Evolutionary conservation across 1,140 invertebrate genomes (phyloP).

Genomic region (Dolichoris vasculosae): DNA sequence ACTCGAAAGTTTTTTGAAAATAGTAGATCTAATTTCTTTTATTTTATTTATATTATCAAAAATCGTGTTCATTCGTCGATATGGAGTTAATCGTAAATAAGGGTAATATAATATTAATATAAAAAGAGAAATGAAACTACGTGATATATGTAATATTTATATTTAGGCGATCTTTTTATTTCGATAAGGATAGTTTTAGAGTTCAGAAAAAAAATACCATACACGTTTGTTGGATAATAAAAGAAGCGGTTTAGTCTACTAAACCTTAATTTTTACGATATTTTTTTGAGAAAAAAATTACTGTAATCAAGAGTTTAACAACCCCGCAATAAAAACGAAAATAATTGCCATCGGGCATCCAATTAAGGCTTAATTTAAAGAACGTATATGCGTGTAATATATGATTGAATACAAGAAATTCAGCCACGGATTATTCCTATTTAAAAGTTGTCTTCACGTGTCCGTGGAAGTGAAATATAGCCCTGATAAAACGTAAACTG

Average conservation of each 20-base stretch:
- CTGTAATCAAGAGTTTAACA: neutral
- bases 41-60: too few species aligned
- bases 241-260: neutral
- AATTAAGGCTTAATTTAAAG: neutral
- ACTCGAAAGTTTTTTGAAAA: neutral
- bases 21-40: neutral
- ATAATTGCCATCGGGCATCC: slow-evolving; percentile 4
- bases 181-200: neutral
- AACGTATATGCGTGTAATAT: neutral
- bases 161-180: neutral
- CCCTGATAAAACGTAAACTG: too few species aligned
- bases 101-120: too few species aligned
- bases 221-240: neutral
- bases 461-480: too few species aligned
- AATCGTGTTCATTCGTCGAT: too few species aligned
- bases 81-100: too few species aligned
- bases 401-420: neutral
- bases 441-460: neutral
- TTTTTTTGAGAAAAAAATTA: neutral
- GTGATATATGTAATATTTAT: too few species aligned
- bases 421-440: neutral
- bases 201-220: neutral
- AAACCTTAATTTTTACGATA: neutral
- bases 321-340: neutral
- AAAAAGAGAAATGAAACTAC: too few species aligned